Evolutionary conservation across 2,113 vertebrate species (phyloP).

Genomic region (Melanostigma gelatinosum): DNA sequence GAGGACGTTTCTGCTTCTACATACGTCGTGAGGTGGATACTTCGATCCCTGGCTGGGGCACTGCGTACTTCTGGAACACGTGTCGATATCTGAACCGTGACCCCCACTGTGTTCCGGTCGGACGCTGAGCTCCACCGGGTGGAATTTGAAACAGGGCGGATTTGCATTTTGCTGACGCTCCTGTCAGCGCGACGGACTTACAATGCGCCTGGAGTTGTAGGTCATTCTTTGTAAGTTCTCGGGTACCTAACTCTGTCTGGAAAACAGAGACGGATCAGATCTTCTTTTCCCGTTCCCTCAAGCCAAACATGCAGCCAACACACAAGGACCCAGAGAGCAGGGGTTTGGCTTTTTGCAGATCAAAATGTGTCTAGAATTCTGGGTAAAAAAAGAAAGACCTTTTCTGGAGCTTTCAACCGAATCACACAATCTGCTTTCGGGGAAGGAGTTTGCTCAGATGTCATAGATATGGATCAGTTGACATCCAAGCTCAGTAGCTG

Average conservation of each 20-base stretch:
- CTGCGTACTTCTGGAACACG: slow-evolving; percentile 6
- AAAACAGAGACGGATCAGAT: background rate
- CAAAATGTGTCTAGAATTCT: background rate
- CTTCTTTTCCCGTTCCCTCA: slow-evolving; percentile 2
- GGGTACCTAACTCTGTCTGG: background rate
- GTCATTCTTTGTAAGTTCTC: background rate
- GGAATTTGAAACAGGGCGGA: slow-evolving; percentile 53
- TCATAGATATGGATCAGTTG: background rate
- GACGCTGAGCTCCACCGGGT: slow-evolving; percentile 4
- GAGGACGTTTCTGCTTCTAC: slow-evolving; percentile 2
- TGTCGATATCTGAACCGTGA: slow-evolving; percentile 37
- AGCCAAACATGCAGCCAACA: background rate
- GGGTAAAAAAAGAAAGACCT: background rate
- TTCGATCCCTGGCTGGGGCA: slow-evolving; percentile 22
- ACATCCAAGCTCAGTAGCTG: background rate
- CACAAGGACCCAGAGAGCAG: background rate
- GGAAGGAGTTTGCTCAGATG: background rate
- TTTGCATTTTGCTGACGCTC: slow-evolving; percentile 61
- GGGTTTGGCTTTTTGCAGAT: slow-evolving; percentile 9
- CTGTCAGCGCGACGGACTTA: slow-evolving; percentile 31
- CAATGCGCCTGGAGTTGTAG: slow-evolving; percentile 17
- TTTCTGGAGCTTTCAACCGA: background rate
- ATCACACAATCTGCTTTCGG: background rate
- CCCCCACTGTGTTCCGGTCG: slow-evolving; percentile 9
- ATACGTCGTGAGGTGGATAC: slow-evolving; percentile 6